These are phyloP conservation scores for Lamellibrachia satsuma DNA, from an alignment of 2,888 invertebrate genomes.

Conservation along the genomic window DNA sequence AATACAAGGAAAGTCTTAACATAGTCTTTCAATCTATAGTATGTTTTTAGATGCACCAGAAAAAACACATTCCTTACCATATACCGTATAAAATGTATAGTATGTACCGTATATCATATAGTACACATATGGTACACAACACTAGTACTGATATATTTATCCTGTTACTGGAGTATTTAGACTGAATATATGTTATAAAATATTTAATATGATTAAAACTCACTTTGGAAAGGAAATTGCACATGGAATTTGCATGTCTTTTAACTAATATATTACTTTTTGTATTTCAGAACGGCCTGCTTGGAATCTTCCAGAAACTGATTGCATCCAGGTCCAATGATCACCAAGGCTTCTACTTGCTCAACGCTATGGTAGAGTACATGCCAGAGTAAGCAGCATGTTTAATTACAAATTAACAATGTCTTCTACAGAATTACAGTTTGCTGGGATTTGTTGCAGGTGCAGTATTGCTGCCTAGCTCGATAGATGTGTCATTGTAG, in stretches of 20 bases:
- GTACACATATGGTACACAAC: background rate
- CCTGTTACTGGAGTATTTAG: background rate
- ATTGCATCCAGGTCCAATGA: slow-evolving; percentile 94
- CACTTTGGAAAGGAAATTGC: background rate
- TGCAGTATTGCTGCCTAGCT: background rate
- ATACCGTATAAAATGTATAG: too few species aligned
- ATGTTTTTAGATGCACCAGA: too few species aligned
- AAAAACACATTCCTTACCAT: too few species aligned
- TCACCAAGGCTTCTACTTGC: slow-evolving; percentile 92
- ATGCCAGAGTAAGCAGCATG: slow-evolving; percentile 77
- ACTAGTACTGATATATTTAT: background rate
- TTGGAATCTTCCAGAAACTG: slow-evolving; percentile 96
- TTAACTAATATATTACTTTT: background rate
- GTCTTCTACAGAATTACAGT: background rate
- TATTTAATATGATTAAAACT: background rate
- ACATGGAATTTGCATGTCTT: background rate
- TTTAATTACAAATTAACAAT: background rate
- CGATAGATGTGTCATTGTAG: background rate
- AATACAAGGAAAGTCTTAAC: too few species aligned
- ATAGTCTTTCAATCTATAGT: too few species aligned
- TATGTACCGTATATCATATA: too few species aligned
- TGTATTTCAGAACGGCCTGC: slow-evolving; percentile 68
- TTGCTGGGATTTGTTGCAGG: background rate
- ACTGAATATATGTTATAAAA: background rate
- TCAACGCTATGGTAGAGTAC: slow-evolving; percentile 85